These are phyloP conservation scores for Eristalis tenax DNA, from an alignment of 2,888 invertebrate genomes.

Conservation along the genomic window DNA sequence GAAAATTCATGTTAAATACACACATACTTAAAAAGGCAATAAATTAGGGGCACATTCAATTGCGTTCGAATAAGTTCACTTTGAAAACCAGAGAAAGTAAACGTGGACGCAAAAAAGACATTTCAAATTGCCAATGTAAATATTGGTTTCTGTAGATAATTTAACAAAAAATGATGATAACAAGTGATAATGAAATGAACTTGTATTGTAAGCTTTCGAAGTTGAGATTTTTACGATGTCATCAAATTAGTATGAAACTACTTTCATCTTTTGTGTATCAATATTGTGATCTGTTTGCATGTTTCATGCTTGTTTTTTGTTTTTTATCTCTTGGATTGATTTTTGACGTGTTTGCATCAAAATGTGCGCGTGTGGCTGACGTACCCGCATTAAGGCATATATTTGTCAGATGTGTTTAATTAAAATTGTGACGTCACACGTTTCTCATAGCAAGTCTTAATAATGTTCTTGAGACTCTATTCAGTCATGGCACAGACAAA, in stretches of 20 bases:
- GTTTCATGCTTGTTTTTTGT: not conserved
- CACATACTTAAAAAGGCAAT: not conserved
- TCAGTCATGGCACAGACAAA: not conserved
- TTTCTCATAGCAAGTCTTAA: not conserved
- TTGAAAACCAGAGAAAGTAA: not conserved
- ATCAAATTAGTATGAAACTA: not conserved
- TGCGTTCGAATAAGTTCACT: not conserved
- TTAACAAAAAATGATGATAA: not conserved
- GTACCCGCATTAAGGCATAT: not conserved
- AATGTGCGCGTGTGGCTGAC: not conserved
- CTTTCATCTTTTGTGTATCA: not conserved
- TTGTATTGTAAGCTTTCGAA: not conserved
- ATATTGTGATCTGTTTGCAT: not conserved
- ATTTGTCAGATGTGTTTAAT: not conserved
- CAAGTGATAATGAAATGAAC: not conserved
- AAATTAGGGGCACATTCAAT: not conserved
- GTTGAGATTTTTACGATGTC: not conserved
- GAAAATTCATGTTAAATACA: not conserved
- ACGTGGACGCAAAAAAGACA: not conserved
- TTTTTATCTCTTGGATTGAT: not conserved
- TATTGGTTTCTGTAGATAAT: not conserved
- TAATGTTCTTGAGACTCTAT: constrained; percentile 4
- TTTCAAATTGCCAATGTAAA: not conserved
- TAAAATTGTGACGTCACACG: not conserved
- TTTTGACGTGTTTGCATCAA: not conserved